These are phyloP conservation scores for Glaucomys volans DNA, from an alignment of 2,113 vertebrate genomes.

Conservation along the genomic window DNA sequence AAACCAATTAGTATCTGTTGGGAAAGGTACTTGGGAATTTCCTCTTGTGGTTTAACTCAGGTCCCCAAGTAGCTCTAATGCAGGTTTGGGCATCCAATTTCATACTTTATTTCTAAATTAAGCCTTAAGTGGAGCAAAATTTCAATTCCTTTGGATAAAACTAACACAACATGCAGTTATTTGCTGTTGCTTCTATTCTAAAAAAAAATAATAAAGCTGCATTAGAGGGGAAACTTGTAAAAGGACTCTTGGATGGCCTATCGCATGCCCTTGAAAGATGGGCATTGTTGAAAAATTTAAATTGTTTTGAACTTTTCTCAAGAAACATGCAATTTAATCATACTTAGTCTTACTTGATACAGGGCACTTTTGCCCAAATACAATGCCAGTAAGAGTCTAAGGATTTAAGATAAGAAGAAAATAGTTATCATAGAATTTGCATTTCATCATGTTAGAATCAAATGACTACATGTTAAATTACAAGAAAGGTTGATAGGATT, in stretches of 20 bases:
- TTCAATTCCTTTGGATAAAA: conserved; percentile 54
- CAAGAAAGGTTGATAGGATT: background rate
- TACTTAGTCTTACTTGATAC: background rate
- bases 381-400: background rate
- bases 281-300: conserved; percentile 15
- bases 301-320: background rate
- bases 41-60: conserved; percentile 52
- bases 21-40: conserved; percentile 43
- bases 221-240: background rate
- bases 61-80: conserved; percentile 6
- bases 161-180: background rate
- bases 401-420: conserved; percentile 12
- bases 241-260: background rate
- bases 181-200: background rate
- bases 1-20: conserved; percentile 48
- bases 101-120: conserved; percentile 57
- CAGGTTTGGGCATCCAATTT: conserved; percentile 11
- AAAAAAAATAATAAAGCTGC: background rate
- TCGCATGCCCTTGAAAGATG: background rate
- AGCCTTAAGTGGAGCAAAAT: conserved; percentile 18
- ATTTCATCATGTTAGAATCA: conserved; percentile 49
- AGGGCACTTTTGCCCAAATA: background rate
- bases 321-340: background rate
- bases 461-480: background rate
- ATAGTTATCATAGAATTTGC: background rate